Conservation (phyloP, 2,113 vertebrate species). For the Centropus bengalensis region DNA sequence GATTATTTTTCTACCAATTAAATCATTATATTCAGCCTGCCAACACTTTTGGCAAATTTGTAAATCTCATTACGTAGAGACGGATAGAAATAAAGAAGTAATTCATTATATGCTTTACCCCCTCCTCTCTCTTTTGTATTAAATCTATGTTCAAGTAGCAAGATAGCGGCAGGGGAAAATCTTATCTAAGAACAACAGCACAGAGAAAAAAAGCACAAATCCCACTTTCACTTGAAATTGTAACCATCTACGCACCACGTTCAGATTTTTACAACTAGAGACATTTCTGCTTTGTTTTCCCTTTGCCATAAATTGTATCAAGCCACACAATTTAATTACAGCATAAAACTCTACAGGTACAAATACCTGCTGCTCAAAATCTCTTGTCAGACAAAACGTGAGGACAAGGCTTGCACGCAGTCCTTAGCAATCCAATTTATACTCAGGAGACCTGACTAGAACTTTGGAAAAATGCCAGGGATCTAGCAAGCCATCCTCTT, state of each 20-base stretch:
- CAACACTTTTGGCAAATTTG: neutral
- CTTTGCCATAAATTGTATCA: neutral
- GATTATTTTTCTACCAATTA: neutral
- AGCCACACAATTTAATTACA: neutral
- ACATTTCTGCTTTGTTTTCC: neutral
- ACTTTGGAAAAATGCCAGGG: neutral
- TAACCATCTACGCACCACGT: neutral
- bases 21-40: neutral
- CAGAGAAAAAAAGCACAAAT: neutral
- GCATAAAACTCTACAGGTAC: neutral
- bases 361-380: neutral
- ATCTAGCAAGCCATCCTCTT: neutral
- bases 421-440: neutral
- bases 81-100: neutral
- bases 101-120: neutral
- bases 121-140: neutral
- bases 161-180: neutral
- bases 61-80: neutral
- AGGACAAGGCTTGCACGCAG: neutral
- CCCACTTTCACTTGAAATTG: neutral
- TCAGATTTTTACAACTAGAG: neutral
- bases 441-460: neutral
- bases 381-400: neutral
- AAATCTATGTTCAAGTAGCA: neutral
- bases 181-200: neutral